These are phyloP conservation scores for Gymnosoma rotundatum DNA, from an alignment of 2,888 invertebrate genomes.

Conservation along the genomic window DNA sequence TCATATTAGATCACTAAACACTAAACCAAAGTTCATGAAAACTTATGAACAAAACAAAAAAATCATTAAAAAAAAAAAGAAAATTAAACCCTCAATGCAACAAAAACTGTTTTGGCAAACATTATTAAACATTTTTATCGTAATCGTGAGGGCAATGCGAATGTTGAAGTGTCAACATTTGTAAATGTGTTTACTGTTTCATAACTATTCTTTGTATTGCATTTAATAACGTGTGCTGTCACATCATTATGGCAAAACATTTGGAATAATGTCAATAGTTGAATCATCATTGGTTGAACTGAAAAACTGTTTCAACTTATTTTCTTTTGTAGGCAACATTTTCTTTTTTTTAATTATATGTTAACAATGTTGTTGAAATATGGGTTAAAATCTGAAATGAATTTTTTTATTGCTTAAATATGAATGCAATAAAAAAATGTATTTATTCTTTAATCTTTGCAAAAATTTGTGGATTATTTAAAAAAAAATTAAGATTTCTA, in stretches of 20 bases:
- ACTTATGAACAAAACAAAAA: too few relatives aligned
- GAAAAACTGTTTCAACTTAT: neutral
- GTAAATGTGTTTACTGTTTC: neutral
- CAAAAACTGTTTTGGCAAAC: neutral
- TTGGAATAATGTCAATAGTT: conserved; percentile 42
- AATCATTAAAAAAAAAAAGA: neutral
- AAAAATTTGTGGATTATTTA: too few relatives aligned
- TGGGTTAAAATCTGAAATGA: neutral
- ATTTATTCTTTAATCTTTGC: too few relatives aligned
- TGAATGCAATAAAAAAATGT: neutral
- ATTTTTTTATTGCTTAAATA: conserved; percentile 11
- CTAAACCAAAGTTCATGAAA: neutral
- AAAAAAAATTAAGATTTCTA: too few relatives aligned
- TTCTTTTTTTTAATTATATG: conserved; percentile 4
- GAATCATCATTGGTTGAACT: neutral
- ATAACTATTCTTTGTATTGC: conserved; percentile 1
- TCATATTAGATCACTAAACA: neutral
- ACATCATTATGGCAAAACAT: conserved; percentile 38
- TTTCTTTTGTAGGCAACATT: neutral
- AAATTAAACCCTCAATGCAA: neutral
- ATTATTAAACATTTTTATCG: conserved; percentile 4
- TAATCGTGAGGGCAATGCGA: conserved; percentile 1
- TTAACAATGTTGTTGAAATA: too few relatives aligned
- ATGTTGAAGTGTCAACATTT: neutral
- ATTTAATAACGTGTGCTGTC: conserved; percentile 27